A percentile compares a stretch with the other conserved stretches of the same genome.
Conservation (phyloP, 2,888 invertebrate genomes). For the Phymatocera aterrima region DNA sequence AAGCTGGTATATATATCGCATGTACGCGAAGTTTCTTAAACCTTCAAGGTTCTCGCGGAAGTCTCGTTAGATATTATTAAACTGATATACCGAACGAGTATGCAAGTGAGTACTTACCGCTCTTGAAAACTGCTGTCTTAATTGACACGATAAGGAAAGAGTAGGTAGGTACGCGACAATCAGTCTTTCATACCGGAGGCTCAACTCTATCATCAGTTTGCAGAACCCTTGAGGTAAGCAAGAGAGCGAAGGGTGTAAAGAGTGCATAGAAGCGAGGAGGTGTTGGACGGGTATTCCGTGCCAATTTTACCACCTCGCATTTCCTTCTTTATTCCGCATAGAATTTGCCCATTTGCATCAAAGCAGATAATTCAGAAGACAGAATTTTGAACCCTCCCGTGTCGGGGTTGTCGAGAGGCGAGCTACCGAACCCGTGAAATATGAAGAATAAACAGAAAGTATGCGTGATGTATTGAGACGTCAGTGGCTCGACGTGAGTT, state of each 20-base stretch:
- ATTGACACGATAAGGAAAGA: conserved; percentile 32
- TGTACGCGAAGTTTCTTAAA: not conserved
- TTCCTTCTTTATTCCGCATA: too few species aligned
- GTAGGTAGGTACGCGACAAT: not conserved
- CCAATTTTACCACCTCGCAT: not conserved
- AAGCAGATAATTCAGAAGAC: not conserved
- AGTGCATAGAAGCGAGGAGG: not conserved
- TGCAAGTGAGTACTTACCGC: not conserved
- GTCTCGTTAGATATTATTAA: conserved; percentile 37
- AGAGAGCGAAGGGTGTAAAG: conserved; percentile 12
- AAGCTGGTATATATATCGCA: too few species aligned
- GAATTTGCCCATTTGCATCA: too few species aligned
- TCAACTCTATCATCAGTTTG: conserved; percentile 19
- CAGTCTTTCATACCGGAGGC: conserved; percentile 14
- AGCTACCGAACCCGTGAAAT: conserved; percentile 40
- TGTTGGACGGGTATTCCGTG: not conserved
- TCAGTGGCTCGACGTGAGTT: conserved; percentile 44
- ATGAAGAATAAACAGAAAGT: conserved; percentile 47
- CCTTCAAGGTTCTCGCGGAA: not conserved
- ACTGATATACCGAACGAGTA: too few species aligned
- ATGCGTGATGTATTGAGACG: conserved; percentile 49
- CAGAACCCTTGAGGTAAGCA: not conserved
- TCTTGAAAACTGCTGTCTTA: conserved; percentile 30
- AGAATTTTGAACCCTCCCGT: too few species aligned
- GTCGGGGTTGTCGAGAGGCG: too few species aligned